Evolutionary conservation across 2,888 invertebrate species (phyloP), one percentile per base, ranked within the genome.

Genomic region (Druceiella hillmani): DNA sequence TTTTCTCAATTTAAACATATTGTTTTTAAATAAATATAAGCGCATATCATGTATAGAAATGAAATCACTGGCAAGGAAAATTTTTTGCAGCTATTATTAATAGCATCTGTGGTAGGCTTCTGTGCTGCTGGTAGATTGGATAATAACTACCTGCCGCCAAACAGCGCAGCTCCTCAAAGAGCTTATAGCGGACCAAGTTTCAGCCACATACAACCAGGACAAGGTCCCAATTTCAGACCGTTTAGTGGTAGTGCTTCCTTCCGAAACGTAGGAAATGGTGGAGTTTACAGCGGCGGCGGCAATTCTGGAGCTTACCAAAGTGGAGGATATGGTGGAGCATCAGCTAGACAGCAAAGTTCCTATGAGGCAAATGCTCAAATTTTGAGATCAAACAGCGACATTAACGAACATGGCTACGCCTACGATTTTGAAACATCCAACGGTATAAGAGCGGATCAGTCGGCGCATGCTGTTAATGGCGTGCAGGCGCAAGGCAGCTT

Each of bases 401-500:
- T 69, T 7, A 68, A 64, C n/a, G 67, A 66, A 40, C 70, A 70
- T 26, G 64, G 66, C 3, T 70, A 70, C 56, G 51, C 64, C 2
- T 70, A 68, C 48, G 67, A 69, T 50, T 70, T 66, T 44, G 70
- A 70, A 44, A 70, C 70, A 2, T 69, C 69, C 3, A 70, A 70
- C 49, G 70, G 70, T 1, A 70, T 70, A 54, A 62, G 64, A 14
- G 70, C 70, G 55, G 68, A 70, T 17, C 69, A 69, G 1, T 55
- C 59, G 4, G 70, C 69, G 5, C 64, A 66, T 0, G 70, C 70
- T 26, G 65, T 68, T 11, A 68, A 70, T 14, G 70, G 70, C 2
- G 69, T 70, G 1, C 69, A 70, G 50, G 66, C 66, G n/a, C 66
- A 68, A 16, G 70, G 70, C 4, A 66, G 66, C 57, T 70, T 68